These are phyloP conservation scores for Collichthys lucidus DNA, from an alignment of 2,113 vertebrate species.

Conservation along the genomic window DNA sequence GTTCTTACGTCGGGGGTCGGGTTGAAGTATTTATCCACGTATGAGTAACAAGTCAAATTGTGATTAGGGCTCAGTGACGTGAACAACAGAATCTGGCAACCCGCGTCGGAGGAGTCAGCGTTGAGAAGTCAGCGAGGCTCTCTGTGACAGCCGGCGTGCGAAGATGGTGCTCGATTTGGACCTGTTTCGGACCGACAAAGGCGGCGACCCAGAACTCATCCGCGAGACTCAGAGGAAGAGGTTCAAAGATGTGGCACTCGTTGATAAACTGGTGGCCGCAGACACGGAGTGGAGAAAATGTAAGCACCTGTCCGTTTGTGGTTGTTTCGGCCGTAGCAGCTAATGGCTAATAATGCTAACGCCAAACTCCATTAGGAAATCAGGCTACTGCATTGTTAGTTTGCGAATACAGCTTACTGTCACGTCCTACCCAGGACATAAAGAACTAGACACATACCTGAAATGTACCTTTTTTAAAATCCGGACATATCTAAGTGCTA, in stretches of 20 bases:
- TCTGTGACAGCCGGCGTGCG: constrained; percentile 60
- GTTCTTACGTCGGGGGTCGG: rapidly evolving
- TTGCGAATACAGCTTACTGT: rapidly evolving
- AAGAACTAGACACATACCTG: rapidly evolving
- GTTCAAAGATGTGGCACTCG: constrained; percentile 94
- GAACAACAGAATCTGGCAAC: constrained; percentile 31
- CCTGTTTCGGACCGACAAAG: constrained; percentile 93
- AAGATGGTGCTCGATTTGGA: constrained; percentile 95
- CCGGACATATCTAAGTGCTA: too few relatives aligned
- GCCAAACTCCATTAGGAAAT: neutral
- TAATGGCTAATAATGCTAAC: constrained; percentile 50
- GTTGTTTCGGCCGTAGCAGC: neutral
- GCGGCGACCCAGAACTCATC: constrained; percentile 90
- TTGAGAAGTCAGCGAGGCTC: neutral
- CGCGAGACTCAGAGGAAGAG: constrained; percentile 91
- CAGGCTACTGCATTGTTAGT: neutral
- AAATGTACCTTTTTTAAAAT: neutral
- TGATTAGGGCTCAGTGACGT: neutral
- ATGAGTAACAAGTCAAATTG: neutral
- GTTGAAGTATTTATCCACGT: neutral
- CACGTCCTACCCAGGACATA: rapidly evolving
- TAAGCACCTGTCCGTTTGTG: constrained; percentile 74
- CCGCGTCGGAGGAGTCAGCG: neutral
- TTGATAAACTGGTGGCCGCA: constrained; percentile 90
- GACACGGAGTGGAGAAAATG: constrained; percentile 95